These are phyloP conservation scores for Menidia beryllina DNA, from an alignment of 2,113 vertebrate genomes.

Conservation along the genomic window DNA sequence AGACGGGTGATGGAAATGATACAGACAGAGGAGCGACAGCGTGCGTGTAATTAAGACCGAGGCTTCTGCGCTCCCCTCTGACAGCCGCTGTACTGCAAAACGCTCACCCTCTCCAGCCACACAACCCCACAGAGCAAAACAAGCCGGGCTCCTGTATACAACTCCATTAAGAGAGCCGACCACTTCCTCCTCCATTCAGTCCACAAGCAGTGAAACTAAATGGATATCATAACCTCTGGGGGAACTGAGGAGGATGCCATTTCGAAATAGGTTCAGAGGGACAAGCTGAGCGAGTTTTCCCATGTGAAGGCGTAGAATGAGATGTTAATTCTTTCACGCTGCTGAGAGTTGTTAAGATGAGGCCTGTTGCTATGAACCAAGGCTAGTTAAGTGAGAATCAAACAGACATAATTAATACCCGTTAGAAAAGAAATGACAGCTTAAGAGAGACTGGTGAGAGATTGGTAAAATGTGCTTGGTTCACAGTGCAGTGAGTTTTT, in stretches of 20 bases:
- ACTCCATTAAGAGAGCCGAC: conserved; percentile 68
- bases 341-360: not conserved
- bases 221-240: conserved; percentile 55
- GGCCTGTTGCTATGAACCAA: not conserved
- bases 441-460: no score
- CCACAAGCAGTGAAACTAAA: conserved; percentile 69
- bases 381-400: not conserved
- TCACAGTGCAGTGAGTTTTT: no score
- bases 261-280: conserved; percentile 51
- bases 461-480: no score
- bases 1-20: conserved; percentile 44
- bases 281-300: conserved; percentile 49
- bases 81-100: conserved; percentile 25
- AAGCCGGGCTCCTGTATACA: conserved; percentile 43
- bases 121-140: conserved; percentile 54
- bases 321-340: conserved; percentile 15
- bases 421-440: no score
- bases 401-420: not conserved
- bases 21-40: conserved; percentile 26
- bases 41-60: conserved; percentile 60
- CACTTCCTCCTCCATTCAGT: conserved; percentile 68
- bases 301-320: conserved; percentile 19
- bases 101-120: conserved; percentile 13
- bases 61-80: conserved; percentile 27
- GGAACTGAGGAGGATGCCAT: conserved; percentile 35